Conservation (phyloP, 2,797 vertebrate species). For the Lates japonicus region DNA sequence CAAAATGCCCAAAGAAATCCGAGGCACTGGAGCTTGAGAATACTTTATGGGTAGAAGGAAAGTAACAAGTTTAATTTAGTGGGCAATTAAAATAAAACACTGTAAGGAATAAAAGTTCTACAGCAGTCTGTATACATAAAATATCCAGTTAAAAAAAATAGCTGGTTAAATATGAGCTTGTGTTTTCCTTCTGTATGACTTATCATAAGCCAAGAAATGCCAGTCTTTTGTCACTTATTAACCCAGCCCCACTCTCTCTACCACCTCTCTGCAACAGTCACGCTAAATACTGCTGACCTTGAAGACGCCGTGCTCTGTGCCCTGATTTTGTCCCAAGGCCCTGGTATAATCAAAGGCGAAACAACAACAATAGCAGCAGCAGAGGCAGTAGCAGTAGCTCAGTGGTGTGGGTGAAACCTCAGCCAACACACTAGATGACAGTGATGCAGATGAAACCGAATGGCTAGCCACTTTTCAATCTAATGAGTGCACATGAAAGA, state of each 20-base stretch:
- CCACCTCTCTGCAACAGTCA: slow-evolving; percentile 23
- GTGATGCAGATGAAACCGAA: slow-evolving; percentile 26
- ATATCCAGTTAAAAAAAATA: not conserved
- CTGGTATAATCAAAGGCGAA: slow-evolving; percentile 30
- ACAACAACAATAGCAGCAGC: slow-evolving; percentile 1
- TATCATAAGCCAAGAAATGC: not conserved
- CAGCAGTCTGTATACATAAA: not conserved
- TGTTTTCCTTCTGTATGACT: not conserved
- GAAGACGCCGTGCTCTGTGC: slow-evolving; percentile 10
- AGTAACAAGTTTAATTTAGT: not conserved
- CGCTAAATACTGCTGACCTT: slow-evolving; percentile 47
- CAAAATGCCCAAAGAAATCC: not conserved
- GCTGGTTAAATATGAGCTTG: not conserved
- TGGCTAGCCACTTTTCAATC: slow-evolving; percentile 24
- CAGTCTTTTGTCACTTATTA: slow-evolving; percentile 37
- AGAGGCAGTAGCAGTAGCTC: not conserved
- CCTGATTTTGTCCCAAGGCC: slow-evolving; percentile 33
- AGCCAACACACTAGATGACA: not conserved
- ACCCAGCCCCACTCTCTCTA: not conserved
- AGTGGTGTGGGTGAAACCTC: slow-evolving; percentile 5
- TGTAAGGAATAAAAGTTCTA: not conserved
- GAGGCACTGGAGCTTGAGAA: not conserved
- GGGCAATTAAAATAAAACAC: not conserved
- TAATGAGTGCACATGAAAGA: slow-evolving; percentile 32
- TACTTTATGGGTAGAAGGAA: not conserved